These are phyloP conservation scores for Ptyas mucosa DNA, from an alignment of 2,113 vertebrate species.

Conservation along the genomic window DNA sequence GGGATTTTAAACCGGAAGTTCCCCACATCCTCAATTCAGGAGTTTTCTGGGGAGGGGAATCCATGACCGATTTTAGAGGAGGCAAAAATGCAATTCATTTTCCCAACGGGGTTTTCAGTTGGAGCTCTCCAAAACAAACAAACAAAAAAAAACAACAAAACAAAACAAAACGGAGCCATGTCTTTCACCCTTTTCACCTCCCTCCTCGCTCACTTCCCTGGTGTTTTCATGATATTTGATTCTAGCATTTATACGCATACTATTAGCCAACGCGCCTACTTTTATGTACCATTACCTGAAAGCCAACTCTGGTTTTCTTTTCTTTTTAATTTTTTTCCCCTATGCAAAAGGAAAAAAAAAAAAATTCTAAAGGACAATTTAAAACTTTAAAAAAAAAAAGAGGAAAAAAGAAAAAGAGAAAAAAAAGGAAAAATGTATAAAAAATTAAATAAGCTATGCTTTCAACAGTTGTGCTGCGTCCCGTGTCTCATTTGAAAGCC, in stretches of 20 bases:
- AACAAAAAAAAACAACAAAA: too few species aligned
- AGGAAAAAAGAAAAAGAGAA: slow-evolving; percentile 52
- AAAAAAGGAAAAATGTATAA: slow-evolving; percentile 48
- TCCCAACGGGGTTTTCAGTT: background rate
- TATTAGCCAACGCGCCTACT: slow-evolving; percentile 71
- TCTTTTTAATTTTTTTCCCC: slow-evolving; percentile 67
- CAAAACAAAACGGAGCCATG: background rate
- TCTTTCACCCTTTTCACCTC: background rate
- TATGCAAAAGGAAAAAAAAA: slow-evolving; percentile 80
- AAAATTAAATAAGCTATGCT: slow-evolving; percentile 86
- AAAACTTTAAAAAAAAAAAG: slow-evolving; percentile 29
- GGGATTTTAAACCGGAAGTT: background rate
- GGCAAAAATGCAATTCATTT: background rate
- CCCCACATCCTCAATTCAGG: background rate
- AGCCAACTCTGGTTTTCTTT: slow-evolving; percentile 68
- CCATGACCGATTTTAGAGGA: background rate
- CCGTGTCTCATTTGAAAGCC: background rate
- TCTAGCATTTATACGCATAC: slow-evolving; percentile 74
- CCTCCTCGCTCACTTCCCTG: slow-evolving; percentile 42
- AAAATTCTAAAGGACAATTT: slow-evolving; percentile 4
- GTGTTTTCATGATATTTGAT: slow-evolving; percentile 66
- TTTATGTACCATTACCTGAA: slow-evolving; percentile 73
- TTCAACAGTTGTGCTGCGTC: slow-evolving; percentile 57
- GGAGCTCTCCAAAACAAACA: background rate
- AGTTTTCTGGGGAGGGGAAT: background rate